phyloP scores from a whole-genome alignment of 2,797 vertebrate species.

The Limosa lapponica region DNA sequence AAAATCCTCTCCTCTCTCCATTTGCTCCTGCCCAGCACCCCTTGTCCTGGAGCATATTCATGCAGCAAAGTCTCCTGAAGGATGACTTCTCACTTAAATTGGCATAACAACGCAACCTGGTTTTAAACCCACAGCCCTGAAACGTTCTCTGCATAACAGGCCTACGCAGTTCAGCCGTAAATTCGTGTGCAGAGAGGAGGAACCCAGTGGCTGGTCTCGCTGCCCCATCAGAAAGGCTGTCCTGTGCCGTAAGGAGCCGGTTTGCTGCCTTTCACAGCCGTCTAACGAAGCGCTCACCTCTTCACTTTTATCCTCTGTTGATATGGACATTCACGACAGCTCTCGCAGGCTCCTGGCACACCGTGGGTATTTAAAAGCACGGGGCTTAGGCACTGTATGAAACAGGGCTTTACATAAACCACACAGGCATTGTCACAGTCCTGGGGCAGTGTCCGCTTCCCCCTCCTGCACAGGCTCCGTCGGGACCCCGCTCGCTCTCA shows the following conservation, averaged over 20 bases:
- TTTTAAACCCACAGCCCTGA: not conserved
- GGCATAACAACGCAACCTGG: not conserved
- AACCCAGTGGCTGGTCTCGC: not conserved
- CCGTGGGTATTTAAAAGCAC: not conserved
- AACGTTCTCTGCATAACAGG: not conserved
- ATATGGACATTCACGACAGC: rapidly evolving
- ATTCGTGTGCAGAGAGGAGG: not conserved
- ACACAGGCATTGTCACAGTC: not conserved
- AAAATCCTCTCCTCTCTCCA: not conserved
- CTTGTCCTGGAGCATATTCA: rapidly evolving
- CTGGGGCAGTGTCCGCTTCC: rapidly evolving
- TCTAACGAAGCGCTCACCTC: not conserved
- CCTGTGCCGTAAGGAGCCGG: not conserved
- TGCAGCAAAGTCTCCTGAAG: not conserved
- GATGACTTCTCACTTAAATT: not conserved
- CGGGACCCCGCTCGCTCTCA: rapidly evolving
- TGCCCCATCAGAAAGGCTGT: not conserved
- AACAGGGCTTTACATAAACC: not conserved
- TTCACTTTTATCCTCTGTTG: not conserved
- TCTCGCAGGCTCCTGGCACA: not conserved
- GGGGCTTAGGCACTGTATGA: not conserved
- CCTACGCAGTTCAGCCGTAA: not conserved
- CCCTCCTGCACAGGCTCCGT: not conserved
- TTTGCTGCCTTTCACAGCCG: not conserved
- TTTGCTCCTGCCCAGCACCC: not conserved